phyloP scores from a whole-genome alignment of 2,888 invertebrate genomes.

The Kuschelorhynchus macadamiae region DNA sequence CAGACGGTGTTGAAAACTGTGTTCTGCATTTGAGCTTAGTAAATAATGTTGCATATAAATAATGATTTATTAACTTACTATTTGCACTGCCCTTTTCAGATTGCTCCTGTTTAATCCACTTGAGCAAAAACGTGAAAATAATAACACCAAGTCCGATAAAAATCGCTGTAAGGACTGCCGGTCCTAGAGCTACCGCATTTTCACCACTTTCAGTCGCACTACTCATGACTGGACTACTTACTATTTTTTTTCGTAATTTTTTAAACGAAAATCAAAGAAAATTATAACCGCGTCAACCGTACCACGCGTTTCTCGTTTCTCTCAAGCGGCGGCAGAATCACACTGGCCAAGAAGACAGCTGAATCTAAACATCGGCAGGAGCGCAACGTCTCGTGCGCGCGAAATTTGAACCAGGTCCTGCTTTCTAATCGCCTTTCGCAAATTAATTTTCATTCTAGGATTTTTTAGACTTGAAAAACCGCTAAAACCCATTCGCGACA shows the following conservation, averaged over 20 bases:
- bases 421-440: constrained; percentile 5
- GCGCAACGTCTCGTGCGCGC: constrained; percentile 35
- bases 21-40: too few relatives aligned
- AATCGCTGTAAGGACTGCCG: constrained; percentile 58
- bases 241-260: background rate
- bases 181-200: constrained; percentile 57
- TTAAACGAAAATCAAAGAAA: constrained; percentile 15
- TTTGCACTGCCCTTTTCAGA: constrained; percentile 46
- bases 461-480: background rate
- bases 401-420: constrained; percentile 25
- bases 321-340: constrained; percentile 30
- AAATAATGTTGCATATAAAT: too few relatives aligned
- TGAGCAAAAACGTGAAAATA: constrained; percentile 61
- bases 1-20: too few relatives aligned
- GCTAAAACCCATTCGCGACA: constrained; percentile 37
- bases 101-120: constrained; percentile 58
- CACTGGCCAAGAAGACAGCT: constrained; percentile 23
- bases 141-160: constrained; percentile 61
- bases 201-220: constrained; percentile 22
- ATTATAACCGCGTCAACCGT: constrained; percentile 10
- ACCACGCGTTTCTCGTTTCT: constrained; percentile 20
- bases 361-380: constrained; percentile 21
- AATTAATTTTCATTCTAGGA: constrained; percentile 35
- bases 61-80: constrained; percentile 56
- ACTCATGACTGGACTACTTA: constrained; percentile 14